Evolutionary conservation across 2,113 vertebrate species (phyloP), one percentile per base, ranked within the genome.

Genomic region (Gobius niger): DNA sequence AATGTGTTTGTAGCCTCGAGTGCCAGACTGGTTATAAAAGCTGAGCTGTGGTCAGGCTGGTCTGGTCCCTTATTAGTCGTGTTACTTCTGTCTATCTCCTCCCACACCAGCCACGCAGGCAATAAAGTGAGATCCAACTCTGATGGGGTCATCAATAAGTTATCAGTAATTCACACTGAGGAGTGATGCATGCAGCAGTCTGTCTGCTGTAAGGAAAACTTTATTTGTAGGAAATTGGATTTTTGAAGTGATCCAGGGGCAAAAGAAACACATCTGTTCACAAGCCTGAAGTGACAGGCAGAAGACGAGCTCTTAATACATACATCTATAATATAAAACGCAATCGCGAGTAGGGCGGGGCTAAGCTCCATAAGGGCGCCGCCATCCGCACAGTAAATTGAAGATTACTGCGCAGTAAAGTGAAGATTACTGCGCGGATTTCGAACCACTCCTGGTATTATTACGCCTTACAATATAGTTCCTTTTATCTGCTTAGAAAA

Each of bases 21-120:
- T 67, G 64, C 66, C 53, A 42, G 51, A 41, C 49, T 75, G 75
- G 72, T 75, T 77, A 68, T 78, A 75, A 82, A 82, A 67, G n/a
- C 54, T 61, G 47, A 56, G 61, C 71, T 69, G 47, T 8, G 64
- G 74, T 73, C 76, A 53, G 72, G 60, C 59, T 66, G 44, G 63
- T 50, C 16, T 16, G 16, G 61, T 63, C 44, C 18, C 41, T 46
- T 18, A 42, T 41, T 41, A 59, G 60, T 62, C 60, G 8, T 46
- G 42, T 46, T 41, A 42, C 56, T 42, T 34, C 40, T 54, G 24
- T 34, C 13, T 41, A 34, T 60, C 56, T 42, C 40, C 34, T 61
- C 14, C 34, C 41, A 42, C 34, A 42, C 53, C 19, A 34, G 11
- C 56, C 56, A 59, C 7, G 15, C 34, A 59, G 34, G 6, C 54